Conservation (phyloP, 2,113 vertebrate genomes). For the Nestor notabilis region DNA sequence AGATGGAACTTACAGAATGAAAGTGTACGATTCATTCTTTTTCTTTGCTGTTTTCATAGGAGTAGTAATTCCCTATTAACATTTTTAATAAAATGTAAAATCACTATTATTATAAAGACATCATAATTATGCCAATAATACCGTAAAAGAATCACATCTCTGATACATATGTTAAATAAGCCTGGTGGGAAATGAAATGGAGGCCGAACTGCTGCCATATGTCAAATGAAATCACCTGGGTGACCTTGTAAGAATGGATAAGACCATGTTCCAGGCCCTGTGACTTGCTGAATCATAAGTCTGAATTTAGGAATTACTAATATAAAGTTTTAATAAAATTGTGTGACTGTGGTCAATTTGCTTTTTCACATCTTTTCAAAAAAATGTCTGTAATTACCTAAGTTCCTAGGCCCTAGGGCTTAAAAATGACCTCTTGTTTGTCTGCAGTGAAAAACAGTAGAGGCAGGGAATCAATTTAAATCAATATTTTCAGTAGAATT, state of each 20-base stretch:
- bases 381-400: slow-evolving; percentile 18
- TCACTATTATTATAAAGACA: slow-evolving; percentile 56
- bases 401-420: neutral
- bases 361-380: neutral
- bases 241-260: slow-evolving; percentile 61
- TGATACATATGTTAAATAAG: slow-evolving; percentile 53
- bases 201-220: slow-evolving; percentile 16
- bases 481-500: slow-evolving; percentile 47
- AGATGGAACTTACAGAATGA: neutral
- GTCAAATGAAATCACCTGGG: slow-evolving; percentile 64
- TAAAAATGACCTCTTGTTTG: slow-evolving; percentile 57
- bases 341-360: neutral
- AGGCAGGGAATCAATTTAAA: slow-evolving; percentile 56
- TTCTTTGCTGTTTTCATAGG: slow-evolving; percentile 11
- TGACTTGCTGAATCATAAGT: slow-evolving; percentile 16
- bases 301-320: slow-evolving; percentile 42
- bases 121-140: slow-evolving; percentile 65
- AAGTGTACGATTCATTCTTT: neutral
- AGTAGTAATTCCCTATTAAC: slow-evolving; percentile 34
- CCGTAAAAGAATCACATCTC: slow-evolving; percentile 56
- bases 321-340: slow-evolving; percentile 7
- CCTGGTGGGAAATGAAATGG: slow-evolving; percentile 52
- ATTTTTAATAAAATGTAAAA: slow-evolving; percentile 56
- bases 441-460: slow-evolving; percentile 37
- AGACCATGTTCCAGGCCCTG: slow-evolving; percentile 16